Evolutionary conservation across 2,797 vertebrate genomes (phyloP).

Genomic region (Myripristis murdjan): DNA sequence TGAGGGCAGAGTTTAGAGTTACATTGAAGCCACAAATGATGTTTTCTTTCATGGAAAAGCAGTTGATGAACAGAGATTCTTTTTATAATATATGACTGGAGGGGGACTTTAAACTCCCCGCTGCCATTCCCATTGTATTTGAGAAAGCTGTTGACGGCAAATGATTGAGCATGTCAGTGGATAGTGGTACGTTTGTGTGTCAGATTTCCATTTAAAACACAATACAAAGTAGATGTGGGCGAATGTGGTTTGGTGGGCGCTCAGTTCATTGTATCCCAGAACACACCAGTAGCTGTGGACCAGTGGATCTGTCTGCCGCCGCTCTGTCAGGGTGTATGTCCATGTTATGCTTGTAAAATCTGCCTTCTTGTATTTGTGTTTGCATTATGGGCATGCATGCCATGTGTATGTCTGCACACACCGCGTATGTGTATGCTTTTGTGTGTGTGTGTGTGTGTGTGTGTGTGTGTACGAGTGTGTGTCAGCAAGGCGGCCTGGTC

Average conservation of each 20-base stretch:
- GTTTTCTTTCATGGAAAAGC: too few relatives aligned
- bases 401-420: too few relatives aligned
- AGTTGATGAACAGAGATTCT: too few relatives aligned
- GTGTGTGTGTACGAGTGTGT: conserved; percentile 23
- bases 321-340: conserved; percentile 9
- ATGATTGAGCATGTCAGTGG: background rate
- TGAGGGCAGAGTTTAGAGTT: too few relatives aligned
- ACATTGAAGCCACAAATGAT: too few relatives aligned
- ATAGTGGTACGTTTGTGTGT: too few relatives aligned
- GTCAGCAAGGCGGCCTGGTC: conserved; percentile 62
- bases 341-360: conserved; percentile 30
- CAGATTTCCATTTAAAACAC: background rate
- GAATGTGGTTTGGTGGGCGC: conserved; percentile 13
- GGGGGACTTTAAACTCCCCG: too few relatives aligned
- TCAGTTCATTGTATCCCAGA: conserved; percentile 34
- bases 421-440: too few relatives aligned
- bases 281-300: conserved; percentile 46
- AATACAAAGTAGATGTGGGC: conserved; percentile 19
- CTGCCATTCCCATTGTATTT: background rate
- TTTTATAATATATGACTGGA: too few relatives aligned
- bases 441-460: too few relatives aligned
- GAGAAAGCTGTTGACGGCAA: background rate
- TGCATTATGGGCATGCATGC: too few relatives aligned
- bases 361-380: conserved; percentile 49
- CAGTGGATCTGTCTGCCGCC: conserved; percentile 32